Evolutionary conservation across 2,797 vertebrate species (phyloP).

Genomic region (Sebastolobus altivelis): DNA sequence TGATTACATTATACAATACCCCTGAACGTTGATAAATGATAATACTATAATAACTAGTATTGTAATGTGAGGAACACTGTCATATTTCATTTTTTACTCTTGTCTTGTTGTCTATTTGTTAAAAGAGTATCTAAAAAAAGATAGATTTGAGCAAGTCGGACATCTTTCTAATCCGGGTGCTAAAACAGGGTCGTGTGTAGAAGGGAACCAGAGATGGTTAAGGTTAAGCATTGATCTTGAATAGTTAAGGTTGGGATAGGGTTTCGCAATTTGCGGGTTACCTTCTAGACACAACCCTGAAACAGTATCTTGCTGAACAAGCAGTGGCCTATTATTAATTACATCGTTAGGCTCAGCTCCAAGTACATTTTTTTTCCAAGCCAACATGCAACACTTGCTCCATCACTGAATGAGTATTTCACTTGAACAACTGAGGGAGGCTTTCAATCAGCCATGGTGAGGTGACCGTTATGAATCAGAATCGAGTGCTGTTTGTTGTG

Average conservation of each 20-base stretch:
- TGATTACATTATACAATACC: background rate
- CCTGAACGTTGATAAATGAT: background rate
- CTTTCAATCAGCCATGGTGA: conserved; percentile 11
- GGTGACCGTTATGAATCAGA: conserved; percentile 29
- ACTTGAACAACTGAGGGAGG: conserved; percentile 11
- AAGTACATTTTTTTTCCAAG: background rate
- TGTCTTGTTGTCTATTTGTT: background rate
- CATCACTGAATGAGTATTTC: background rate
- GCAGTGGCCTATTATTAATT: background rate
- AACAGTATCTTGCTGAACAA: background rate
- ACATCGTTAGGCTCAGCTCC: background rate
- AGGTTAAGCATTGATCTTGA: no score
- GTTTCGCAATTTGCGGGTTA: no score
- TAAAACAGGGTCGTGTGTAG: background rate
- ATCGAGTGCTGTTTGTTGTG: conserved; percentile 22
- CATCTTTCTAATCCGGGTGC: background rate
- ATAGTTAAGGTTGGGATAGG: no score
- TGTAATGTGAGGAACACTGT: background rate
- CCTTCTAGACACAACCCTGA: background rate
- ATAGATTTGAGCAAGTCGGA: background rate
- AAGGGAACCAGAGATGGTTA: no score
- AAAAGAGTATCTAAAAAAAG: background rate
- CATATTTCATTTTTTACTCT: background rate
- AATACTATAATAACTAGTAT: background rate
- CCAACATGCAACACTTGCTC: background rate